phyloP scores from a whole-genome alignment of 2,888 invertebrate species.

The Aleiodes leptofemur region DNA sequence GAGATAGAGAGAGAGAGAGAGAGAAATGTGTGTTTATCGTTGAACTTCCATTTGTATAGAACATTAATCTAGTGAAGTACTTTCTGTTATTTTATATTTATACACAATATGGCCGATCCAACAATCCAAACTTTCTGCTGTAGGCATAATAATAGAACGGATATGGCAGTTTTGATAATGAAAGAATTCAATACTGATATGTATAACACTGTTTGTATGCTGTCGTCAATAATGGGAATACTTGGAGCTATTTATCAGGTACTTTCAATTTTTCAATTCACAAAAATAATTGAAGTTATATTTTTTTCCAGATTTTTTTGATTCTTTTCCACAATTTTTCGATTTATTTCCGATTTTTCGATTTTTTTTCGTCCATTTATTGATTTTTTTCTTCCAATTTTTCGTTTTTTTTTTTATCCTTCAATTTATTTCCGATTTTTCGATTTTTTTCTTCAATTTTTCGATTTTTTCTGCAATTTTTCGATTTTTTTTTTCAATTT shows the following conservation, averaged over 20 bases:
- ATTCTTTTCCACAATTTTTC: slow-evolving; percentile 11
- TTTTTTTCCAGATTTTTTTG: background rate
- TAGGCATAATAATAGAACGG: slow-evolving; percentile 81
- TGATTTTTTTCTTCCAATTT: too few species aligned
- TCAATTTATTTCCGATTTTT: too few species aligned
- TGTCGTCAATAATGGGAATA: slow-evolving; percentile 85
- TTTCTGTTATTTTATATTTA: background rate
- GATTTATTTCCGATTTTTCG: background rate
- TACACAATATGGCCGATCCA: slow-evolving; percentile 84
- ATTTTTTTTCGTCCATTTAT: too few species aligned
- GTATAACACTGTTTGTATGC: slow-evolving; percentile 85
- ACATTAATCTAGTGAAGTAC: too few species aligned
- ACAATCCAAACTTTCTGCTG: slow-evolving; percentile 91
- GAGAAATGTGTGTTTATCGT: slow-evolving; percentile 2
- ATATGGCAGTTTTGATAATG: slow-evolving; percentile 82
- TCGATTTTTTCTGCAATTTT: too few species aligned
- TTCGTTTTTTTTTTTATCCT: too few species aligned
- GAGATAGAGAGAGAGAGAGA: background rate
- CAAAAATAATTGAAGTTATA: background rate
- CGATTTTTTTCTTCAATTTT: too few species aligned
- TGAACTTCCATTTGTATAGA: background rate
- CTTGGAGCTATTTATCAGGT: slow-evolving; percentile 88
- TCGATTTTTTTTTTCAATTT: too few species aligned
- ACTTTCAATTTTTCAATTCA: slow-evolving; percentile 52
- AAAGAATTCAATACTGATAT: slow-evolving; percentile 84